Percentiles rank a stretch among this genome's conserved stretches.
phyloP scores from a whole-genome alignment of 2,797 vertebrate species.

The Notamacropus eugenii region DNA sequence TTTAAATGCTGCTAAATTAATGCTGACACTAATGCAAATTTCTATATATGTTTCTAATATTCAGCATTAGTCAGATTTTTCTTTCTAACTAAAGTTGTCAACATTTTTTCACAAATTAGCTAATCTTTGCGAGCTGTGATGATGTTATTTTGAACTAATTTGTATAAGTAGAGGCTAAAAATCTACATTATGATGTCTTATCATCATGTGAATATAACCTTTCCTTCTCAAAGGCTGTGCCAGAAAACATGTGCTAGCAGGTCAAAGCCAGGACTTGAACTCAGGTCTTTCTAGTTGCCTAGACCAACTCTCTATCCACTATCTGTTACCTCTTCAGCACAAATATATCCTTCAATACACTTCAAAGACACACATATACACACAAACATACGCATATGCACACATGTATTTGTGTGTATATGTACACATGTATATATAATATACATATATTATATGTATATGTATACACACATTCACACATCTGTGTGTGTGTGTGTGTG shows the following conservation, averaged over 20 bases:
- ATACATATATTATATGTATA: no score
- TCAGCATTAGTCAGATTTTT: neutral
- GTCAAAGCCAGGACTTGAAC: neutral
- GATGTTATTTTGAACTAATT: neutral
- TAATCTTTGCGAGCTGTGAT: neutral
- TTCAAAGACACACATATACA: neutral
- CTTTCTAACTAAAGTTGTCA: neutral
- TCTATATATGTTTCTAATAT: neutral
- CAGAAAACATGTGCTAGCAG: neutral
- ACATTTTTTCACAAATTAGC: neutral
- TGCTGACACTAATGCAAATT: neutral
- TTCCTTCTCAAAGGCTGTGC: neutral
- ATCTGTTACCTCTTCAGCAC: neutral
- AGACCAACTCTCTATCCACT: neutral
- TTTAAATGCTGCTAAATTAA: neutral
- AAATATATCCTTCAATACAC: neutral
- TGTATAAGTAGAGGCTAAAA: neutral
- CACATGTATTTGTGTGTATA: no score
- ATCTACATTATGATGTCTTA: neutral
- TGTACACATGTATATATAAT: no score
- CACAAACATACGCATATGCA: no score
- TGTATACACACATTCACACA: no score
- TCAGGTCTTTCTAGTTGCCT: neutral
- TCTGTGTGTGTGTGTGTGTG: no score
- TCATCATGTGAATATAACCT: neutral